Evolutionary conservation across 2,888 invertebrate species (phyloP).

Genomic region (Drosophila nr. perissopoda): DNA sequence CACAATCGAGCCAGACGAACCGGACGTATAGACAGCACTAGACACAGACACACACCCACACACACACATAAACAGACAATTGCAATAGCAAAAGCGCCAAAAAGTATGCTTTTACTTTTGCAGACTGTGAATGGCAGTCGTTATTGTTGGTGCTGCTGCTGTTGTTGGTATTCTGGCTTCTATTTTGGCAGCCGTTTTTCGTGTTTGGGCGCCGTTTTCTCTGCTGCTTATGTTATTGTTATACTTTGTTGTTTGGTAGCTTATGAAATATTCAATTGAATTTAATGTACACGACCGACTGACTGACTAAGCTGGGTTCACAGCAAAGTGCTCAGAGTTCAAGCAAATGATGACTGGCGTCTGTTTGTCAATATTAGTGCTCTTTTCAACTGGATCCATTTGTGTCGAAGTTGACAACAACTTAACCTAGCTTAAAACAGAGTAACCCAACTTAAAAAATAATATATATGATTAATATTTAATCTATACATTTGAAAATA

Average conservation of each 20-base stretch:
- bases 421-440: neutral
- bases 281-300: constrained; percentile 72
- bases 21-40: constrained; percentile 53
- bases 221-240: constrained; percentile 40
- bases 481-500: neutral
- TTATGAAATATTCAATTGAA: constrained; percentile 79
- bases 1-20: constrained; percentile 59
- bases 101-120: constrained; percentile 67
- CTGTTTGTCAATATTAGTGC: constrained; percentile 29
- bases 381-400: constrained; percentile 9
- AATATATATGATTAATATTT: neutral
- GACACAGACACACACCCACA: constrained; percentile 32
- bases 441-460: neutral
- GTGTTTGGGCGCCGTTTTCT: constrained; percentile 50
- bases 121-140: constrained; percentile 45
- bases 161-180: constrained; percentile 26
- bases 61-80: constrained; percentile 22
- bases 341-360: constrained; percentile 41
- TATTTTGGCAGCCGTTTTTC: constrained; percentile 59
- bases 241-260: constrained; percentile 61
- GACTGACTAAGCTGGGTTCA: constrained; percentile 65
- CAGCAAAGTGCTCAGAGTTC: constrained; percentile 59
- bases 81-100: constrained; percentile 48
- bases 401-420: neutral
- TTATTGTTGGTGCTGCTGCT: constrained; percentile 6